Base-by-base conservation (phyloP, 2,113 vertebrate genomes). In the Salvator merianae region DNA sequence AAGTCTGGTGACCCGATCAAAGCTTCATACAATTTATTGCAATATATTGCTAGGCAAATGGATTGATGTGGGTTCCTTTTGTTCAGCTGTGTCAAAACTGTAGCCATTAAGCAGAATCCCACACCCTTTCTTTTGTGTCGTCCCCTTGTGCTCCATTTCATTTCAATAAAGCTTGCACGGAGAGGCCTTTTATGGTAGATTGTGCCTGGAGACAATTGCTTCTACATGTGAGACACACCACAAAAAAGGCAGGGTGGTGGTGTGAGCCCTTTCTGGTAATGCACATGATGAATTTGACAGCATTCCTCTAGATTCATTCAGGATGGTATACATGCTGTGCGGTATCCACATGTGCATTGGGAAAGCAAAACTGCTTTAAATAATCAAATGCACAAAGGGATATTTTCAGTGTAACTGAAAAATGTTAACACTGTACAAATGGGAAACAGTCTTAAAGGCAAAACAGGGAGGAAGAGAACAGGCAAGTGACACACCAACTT, bases 341-440 rank as follows among this genome's bases (percentile, higher is more conserved):
- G 93, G 93, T 91, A 86, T 75, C 80, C 87, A 91, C 84, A 91
- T 87, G 91, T 2, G 22, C 85, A 95, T 93, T 92, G 93, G 90
- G 93, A 93, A 93, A 96, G 91, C 88, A 95, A 93, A 95, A 94
- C 93, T 94, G 91, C 93, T 94, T 95, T 95, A 94, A 95, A 95
- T 95, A 95, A 95, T 95, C 94, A 94, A 93, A 96, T 92, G 95
- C 93, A 95, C 93, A 95, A 93, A 95, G 93, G 93, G 90, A 91
- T 84, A 90, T 95, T 95, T 93, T 93, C 92, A 90, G 86, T 94
- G 87, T 94, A 92, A 93, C 93, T 94, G 94, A 95, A 86, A 94
- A 95, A 95, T 94, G 91, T 91, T 94, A 81, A 82, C 90, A 86
- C 93, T 95, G 91, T 92, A 90, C 91, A 96, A 95, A 94, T 95